Conservation (phyloP, 2,888 invertebrate genomes). For the Sarcophaga carnaria region DNA sequence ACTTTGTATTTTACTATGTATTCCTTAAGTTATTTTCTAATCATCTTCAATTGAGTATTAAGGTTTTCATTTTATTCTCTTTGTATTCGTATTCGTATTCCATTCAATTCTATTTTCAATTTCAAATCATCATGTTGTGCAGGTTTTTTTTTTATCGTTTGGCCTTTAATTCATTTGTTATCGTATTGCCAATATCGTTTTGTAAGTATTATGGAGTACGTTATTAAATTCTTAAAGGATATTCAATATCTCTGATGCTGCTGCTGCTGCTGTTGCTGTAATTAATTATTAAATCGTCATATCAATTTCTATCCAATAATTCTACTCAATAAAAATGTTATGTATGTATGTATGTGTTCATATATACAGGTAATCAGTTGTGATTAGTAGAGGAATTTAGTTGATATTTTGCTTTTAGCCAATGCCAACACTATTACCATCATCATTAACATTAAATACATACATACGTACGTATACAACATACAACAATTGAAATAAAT, state of each 20-base stretch:
- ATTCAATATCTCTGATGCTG: slow-evolving; percentile 25
- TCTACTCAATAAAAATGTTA: no score
- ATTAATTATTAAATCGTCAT: slow-evolving; percentile 58
- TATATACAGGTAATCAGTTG: slow-evolving; percentile 42
- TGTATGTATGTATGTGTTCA: not conserved
- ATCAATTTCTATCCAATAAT: not conserved
- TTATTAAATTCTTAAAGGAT: slow-evolving; percentile 65
- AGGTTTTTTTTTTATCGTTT: slow-evolving; percentile 22
- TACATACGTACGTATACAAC: not conserved
- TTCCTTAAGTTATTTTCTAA: slow-evolving; percentile 59
- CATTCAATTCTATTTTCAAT: not conserved
- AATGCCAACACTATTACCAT: not conserved
- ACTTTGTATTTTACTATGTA: slow-evolving; percentile 47
- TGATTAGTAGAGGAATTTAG: slow-evolving; percentile 47
- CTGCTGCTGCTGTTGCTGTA: slow-evolving; percentile 14
- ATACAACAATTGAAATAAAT: not conserved
- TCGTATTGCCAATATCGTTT: not conserved
- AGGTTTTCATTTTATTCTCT: slow-evolving; percentile 48
- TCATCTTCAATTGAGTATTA: slow-evolving; percentile 57
- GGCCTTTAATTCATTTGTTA: slow-evolving; percentile 37
- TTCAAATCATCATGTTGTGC: no score
- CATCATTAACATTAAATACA: not conserved
- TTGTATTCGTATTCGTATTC: not conserved
- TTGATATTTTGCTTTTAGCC: slow-evolving; percentile 32
- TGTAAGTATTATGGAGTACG: slow-evolving; percentile 1